Percentiles rank a stretch among this genome's conserved stretches.
These are phyloP conservation scores for Solenodon paradoxus DNA, from an alignment of 2,113 vertebrate genomes.

Conservation along the genomic window DNA sequence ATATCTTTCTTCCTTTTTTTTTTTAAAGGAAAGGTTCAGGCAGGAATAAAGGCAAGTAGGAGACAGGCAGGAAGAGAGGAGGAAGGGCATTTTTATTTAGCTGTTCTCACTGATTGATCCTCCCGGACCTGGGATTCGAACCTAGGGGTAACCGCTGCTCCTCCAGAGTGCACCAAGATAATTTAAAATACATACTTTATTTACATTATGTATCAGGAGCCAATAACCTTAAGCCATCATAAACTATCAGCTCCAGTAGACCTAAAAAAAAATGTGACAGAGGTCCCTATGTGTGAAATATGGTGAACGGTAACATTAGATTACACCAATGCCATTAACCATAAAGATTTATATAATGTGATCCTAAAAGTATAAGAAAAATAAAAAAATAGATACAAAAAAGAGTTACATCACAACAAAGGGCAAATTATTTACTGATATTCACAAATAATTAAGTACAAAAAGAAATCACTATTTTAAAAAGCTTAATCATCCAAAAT, in stretches of 20 bases:
- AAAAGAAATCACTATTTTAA: conserved; percentile 9
- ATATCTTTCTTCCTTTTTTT: no score
- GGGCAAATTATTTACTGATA: not conserved
- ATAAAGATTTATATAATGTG: not conserved
- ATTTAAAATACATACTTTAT: not conserved
- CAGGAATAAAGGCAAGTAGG: no score
- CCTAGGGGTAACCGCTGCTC: no score
- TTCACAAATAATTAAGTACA: conserved; percentile 25
- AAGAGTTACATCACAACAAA: not conserved
- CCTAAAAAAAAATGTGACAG: not conserved
- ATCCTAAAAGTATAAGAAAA: not conserved
- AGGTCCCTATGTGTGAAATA: not conserved
- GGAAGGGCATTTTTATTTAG: no score
- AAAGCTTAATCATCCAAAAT: not conserved
- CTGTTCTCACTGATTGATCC: no score
- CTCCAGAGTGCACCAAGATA: no score
- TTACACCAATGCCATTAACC: not conserved
- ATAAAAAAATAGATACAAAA: not conserved
- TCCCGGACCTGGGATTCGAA: no score
- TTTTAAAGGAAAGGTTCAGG: no score
- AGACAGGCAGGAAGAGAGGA: no score
- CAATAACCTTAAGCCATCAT: not conserved
- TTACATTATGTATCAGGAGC: not conserved
- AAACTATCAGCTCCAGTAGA: not conserved
- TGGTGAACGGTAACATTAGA: not conserved